These are phyloP conservation scores for Heliconius hermathena DNA, from an alignment of 1,140 invertebrate genomes.

Conservation along the genomic window DNA sequence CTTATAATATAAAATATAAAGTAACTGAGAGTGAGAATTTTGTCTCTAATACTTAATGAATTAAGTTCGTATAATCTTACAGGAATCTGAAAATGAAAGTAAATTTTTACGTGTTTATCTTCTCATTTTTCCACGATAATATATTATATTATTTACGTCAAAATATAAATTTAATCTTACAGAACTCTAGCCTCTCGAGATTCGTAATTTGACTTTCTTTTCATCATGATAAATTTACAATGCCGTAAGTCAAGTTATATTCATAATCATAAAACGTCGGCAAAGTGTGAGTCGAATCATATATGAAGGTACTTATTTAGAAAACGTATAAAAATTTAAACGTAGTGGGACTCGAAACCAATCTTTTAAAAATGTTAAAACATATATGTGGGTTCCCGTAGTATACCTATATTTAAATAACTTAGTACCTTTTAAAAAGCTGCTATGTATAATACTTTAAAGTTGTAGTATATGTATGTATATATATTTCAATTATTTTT, in stretches of 20 bases:
- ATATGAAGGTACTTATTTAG: too few relatives aligned
- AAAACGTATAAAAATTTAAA: too few relatives aligned
- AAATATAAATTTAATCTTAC: slow-evolving; percentile 18
- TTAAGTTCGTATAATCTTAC: not conserved
- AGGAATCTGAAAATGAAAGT: not conserved
- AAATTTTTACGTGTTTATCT: not conserved
- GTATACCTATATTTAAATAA: too few relatives aligned
- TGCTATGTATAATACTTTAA: too few relatives aligned
- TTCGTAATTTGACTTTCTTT: slow-evolving; percentile 30
- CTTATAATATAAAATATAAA: too few relatives aligned
- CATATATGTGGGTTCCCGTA: too few relatives aligned
- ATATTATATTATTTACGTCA: not conserved
- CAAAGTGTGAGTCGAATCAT: not conserved
- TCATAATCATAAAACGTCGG: not conserved
- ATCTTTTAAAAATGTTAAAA: too few relatives aligned
- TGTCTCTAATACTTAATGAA: not conserved
- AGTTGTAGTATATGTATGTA: too few relatives aligned
- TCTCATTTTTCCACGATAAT: not conserved
- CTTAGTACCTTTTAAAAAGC: too few relatives aligned
- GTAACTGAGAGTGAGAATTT: too few relatives aligned
- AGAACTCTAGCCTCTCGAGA: slow-evolving; percentile 9
- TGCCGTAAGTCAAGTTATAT: not conserved
- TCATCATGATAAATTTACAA: slow-evolving; percentile 32
- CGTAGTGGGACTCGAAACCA: too few relatives aligned
- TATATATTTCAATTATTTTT: too few relatives aligned